phyloP scores from a whole-genome alignment of 2,797 vertebrate species.

The Argentina silus region DNA sequence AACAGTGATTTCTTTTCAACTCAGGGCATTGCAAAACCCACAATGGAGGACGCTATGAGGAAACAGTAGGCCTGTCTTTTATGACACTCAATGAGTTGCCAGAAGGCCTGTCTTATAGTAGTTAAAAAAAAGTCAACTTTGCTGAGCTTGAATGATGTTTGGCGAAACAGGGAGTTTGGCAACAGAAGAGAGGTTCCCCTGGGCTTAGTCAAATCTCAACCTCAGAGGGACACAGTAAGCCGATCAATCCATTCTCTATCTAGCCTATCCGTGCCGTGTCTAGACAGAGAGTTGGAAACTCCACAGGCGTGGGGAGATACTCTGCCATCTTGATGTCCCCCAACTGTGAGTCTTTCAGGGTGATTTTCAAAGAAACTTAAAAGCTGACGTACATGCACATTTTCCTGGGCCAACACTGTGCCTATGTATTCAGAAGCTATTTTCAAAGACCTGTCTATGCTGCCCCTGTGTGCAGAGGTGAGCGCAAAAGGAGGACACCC shows the following conservation, averaged over 20 bases:
- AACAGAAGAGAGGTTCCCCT: background rate
- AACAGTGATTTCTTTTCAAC: conserved; percentile 42
- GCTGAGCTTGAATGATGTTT: conserved; percentile 24
- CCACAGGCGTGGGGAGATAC: background rate
- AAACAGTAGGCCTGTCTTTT: background rate
- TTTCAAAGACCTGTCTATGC: no score
- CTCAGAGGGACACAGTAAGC: conserved; percentile 13
- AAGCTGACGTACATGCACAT: no score
- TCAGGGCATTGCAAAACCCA: conserved; percentile 7
- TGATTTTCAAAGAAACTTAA: no score
- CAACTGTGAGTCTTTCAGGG: background rate
- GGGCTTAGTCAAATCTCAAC: conserved; percentile 1
- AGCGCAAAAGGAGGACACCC: no score
- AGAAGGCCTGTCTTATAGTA: background rate
- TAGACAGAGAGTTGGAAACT: conserved; percentile 9
- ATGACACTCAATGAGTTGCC: no score
- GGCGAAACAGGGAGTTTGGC: background rate
- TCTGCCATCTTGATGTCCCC: background rate
- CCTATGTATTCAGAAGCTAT: no score
- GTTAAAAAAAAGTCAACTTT: background rate
- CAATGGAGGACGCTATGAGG: background rate
- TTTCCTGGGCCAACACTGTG: background rate
- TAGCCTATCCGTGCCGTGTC: background rate
- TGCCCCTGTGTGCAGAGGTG: no score
- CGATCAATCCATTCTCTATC: conserved; percentile 17